Conservation (phyloP, 2,888 invertebrate species). For the Oscheius onirici region DNA sequence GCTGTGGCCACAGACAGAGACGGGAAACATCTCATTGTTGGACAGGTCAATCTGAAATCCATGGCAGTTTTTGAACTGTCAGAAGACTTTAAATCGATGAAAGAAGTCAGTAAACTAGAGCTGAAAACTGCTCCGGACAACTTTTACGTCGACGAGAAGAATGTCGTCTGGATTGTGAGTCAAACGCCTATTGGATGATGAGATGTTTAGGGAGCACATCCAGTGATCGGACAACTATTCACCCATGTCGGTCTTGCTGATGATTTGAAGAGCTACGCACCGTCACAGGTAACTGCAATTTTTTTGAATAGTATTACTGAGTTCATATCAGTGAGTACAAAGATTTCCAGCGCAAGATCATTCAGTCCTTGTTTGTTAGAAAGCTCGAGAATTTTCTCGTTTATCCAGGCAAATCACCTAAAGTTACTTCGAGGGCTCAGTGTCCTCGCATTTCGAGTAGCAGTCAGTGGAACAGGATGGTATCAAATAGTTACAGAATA, state of each 20-base stretch:
- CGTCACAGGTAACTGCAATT: conserved; percentile 35
- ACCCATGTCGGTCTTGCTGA: conserved; percentile 29
- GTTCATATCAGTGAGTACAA: too few species aligned
- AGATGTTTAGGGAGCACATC: conserved; percentile 39
- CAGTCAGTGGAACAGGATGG: too few species aligned
- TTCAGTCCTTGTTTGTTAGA: too few species aligned
- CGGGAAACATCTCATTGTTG: conserved; percentile 40
- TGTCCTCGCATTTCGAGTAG: too few species aligned
- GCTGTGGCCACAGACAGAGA: conserved; percentile 48
- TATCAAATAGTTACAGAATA: too few species aligned
- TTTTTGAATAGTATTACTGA: too few species aligned
- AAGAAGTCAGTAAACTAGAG: conserved; percentile 1
- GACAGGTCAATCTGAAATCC: conserved; percentile 40
- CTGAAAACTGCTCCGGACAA: conserved; percentile 44
- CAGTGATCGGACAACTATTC: conserved; percentile 33
- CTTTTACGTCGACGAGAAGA: conserved; percentile 41
- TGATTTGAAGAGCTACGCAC: conserved; percentile 20
- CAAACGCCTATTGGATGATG: too few species aligned
- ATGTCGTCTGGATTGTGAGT: conserved; percentile 42
- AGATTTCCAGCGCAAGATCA: too few species aligned
- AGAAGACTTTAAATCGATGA: conserved; percentile 28
- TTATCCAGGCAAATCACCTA: too few species aligned
- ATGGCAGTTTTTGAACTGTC: conserved; percentile 37
- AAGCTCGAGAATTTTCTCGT: too few species aligned
- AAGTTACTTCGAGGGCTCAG: too few species aligned